A percentile compares a stretch with the other conserved stretches of the same genome.
Conservation (phyloP, 2,797 vertebrate genomes). For the Pseudocheirus occidentalis region DNA sequence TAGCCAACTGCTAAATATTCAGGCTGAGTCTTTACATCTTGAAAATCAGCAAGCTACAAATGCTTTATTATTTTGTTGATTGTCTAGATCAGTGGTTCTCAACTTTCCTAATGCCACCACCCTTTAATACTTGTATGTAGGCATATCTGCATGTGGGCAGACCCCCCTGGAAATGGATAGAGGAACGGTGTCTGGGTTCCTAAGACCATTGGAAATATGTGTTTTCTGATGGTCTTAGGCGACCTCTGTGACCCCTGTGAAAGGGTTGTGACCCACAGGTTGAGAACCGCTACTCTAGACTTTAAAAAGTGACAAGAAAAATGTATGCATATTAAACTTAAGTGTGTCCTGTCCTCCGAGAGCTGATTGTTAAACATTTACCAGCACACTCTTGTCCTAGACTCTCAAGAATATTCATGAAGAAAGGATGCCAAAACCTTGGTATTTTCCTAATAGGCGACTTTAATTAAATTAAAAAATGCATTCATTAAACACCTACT, state of each 20-base stretch:
- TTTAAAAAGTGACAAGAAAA: not conserved
- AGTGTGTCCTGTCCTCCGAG: not conserved
- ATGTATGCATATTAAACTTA: not conserved
- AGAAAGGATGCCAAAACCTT: not conserved
- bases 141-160: too few relatives aligned
- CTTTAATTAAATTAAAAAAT: not conserved
- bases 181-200: too few relatives aligned
- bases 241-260: too few relatives aligned
- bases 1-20: not conserved
- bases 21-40: not conserved
- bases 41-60: not conserved
- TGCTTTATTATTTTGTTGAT: not conserved
- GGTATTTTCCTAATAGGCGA: not conserved
- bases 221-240: too few relatives aligned
- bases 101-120: too few relatives aligned
- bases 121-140: too few relatives aligned
- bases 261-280: too few relatives aligned
- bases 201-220: too few relatives aligned
- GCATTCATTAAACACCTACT: not conserved
- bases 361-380: not conserved
- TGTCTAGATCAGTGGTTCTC: too few relatives aligned
- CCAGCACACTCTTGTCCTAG: not conserved
- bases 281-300: too few relatives aligned
- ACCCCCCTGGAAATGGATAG: too few relatives aligned
- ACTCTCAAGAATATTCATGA: not conserved